These are phyloP conservation scores for Liodrosophila aerea DNA, from an alignment of 2,888 invertebrate genomes.

Conservation along the genomic window DNA sequence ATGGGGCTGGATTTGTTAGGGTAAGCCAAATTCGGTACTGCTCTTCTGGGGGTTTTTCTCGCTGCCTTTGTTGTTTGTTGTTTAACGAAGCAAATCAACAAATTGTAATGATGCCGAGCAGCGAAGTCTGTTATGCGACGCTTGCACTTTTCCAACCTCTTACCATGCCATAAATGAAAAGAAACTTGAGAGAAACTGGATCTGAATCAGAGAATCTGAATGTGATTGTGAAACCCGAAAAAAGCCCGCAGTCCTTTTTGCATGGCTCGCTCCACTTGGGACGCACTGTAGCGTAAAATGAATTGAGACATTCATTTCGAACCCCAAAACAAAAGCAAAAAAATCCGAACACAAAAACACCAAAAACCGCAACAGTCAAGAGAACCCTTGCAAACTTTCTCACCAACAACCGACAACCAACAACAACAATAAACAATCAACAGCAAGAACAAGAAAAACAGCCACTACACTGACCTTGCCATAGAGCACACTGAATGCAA, in stretches of 20 bases:
- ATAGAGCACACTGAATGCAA: constrained; percentile 51
- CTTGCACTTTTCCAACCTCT: constrained; percentile 65
- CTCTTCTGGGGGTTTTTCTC: constrained; percentile 3
- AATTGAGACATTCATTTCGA: constrained; percentile 73
- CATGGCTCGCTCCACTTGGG: constrained; percentile 72
- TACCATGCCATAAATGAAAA: background rate
- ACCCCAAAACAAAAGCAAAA: constrained; percentile 24
- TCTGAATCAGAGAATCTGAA: constrained; percentile 11
- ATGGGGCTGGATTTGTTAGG: too few species aligned
- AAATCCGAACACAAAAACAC: constrained; percentile 13
- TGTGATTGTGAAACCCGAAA: constrained; percentile 33
- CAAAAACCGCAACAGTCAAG: constrained; percentile 36
- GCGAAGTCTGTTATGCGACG: constrained; percentile 60
- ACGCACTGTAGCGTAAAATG: constrained; percentile 75
- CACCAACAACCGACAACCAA: constrained; percentile 18
- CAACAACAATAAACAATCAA: background rate
- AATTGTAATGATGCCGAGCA: constrained; percentile 74
- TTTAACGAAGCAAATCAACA: constrained; percentile 79
- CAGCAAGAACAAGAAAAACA: too few species aligned
- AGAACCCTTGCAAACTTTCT: constrained; percentile 50
- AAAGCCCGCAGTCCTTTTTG: constrained; percentile 63
- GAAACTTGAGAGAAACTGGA: background rate
- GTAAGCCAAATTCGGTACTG: too few species aligned
- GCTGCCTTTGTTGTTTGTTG: constrained; percentile 63
- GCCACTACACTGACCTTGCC: too few species aligned